phyloP scores from a whole-genome alignment of 2,888 invertebrate species.

The Platycheirus albimanus region DNA sequence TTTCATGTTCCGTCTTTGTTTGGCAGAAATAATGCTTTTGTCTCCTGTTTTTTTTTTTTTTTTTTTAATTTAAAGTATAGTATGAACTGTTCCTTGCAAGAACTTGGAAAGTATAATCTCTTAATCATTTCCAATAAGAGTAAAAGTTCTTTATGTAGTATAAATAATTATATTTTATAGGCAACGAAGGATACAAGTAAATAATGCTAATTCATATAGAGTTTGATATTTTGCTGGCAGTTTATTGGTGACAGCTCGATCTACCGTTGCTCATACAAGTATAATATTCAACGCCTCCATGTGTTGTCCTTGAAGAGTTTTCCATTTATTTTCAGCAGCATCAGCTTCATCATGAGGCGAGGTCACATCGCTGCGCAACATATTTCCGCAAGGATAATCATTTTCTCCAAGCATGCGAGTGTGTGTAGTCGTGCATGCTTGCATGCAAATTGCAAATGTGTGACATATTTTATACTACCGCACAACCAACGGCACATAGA shows the following conservation, averaged over 20 bases:
- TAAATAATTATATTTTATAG: too few relatives aligned
- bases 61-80: too few relatives aligned
- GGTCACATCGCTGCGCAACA: constrained; percentile 61
- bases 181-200: too few relatives aligned
- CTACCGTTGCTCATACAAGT: neutral
- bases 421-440: constrained; percentile 52
- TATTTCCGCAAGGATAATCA: constrained; percentile 70
- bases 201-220: too few relatives aligned
- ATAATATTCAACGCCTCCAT: too few relatives aligned
- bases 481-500: neutral
- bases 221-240: neutral
- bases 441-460: constrained; percentile 70
- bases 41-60: too few relatives aligned
- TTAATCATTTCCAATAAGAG: too few relatives aligned
- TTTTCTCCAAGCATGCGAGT: constrained; percentile 41
- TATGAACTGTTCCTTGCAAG: too few relatives aligned
- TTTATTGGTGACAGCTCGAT: neutral
- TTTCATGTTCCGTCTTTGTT: too few relatives aligned
- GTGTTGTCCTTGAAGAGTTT: constrained; percentile 26
- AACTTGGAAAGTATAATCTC: too few relatives aligned
- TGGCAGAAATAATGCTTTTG: too few relatives aligned
- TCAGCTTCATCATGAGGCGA: constrained; percentile 34
- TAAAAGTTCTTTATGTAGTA: too few relatives aligned
- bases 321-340: constrained; percentile 49
- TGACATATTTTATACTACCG: constrained; percentile 64